A percentile compares a stretch with the other conserved stretches of the same genome.
These are phyloP conservation scores for Xanthorhoe designata DNA, from an alignment of 2,888 invertebrate species.

Conservation along the genomic window DNA sequence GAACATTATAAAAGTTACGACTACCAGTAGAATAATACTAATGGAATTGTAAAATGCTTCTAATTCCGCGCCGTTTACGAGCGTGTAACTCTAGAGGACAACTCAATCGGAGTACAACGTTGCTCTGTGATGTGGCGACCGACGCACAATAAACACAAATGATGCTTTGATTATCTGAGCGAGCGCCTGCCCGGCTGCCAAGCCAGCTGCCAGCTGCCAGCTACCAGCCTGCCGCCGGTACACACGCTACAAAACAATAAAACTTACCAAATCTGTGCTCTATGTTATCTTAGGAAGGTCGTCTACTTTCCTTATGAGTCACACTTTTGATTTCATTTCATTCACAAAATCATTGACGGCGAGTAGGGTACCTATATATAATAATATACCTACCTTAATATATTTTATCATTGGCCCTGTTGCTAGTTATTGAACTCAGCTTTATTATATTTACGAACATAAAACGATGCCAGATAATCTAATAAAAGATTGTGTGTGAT, in stretches of 20 bases:
- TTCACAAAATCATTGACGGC: background rate
- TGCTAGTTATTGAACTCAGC: too few species aligned
- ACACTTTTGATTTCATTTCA: background rate
- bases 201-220: background rate
- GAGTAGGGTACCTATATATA: too few species aligned
- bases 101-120: constrained; percentile 9
- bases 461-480: too few species aligned
- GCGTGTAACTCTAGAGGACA: constrained; percentile 2
- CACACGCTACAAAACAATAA: background rate
- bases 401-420: too few species aligned
- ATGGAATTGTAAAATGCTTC: constrained; percentile 8
- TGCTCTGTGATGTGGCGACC: constrained; percentile 1
- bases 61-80: constrained; percentile 6
- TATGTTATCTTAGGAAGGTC: background rate
- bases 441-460: too few species aligned
- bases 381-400: too few species aligned
- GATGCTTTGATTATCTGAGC: constrained; percentile 3
- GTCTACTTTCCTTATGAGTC: too few species aligned
- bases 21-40: constrained; percentile 1
- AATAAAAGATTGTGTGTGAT: too few species aligned
- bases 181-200: background rate
- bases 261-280: background rate
- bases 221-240: background rate
- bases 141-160: background rate
- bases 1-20: background rate